These are phyloP conservation scores for Cydia splendana DNA, from an alignment of 1,140 invertebrate species.

Conservation along the genomic window DNA sequence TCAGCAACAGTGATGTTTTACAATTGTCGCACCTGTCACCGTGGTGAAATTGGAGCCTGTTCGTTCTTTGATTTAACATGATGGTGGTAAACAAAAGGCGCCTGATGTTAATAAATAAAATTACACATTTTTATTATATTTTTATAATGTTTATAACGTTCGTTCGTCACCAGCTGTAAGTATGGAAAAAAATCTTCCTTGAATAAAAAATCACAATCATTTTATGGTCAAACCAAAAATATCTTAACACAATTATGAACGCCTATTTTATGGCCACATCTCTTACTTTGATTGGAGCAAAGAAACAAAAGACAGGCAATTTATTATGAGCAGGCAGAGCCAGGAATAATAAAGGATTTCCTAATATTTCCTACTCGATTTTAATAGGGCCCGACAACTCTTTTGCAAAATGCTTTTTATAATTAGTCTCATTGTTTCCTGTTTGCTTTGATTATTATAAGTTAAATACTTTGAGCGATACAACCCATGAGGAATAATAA, in stretches of 20 bases:
- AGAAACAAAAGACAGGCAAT: slow-evolving; percentile 54
- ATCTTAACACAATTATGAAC: background rate
- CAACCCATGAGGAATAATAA: background rate
- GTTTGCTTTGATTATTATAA: slow-evolving; percentile 2
- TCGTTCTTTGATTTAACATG: too few species aligned
- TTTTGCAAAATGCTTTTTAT: slow-evolving; percentile 37
- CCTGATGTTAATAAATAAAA: too few species aligned
- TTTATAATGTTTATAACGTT: too few species aligned
- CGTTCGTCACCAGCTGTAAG: too few species aligned
- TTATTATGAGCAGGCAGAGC: slow-evolving; percentile 45
- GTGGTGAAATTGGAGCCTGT: too few species aligned
- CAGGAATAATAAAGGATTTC: slow-evolving; percentile 45
- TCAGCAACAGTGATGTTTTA: too few species aligned
- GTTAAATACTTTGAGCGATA: background rate
- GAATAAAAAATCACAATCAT: background rate
- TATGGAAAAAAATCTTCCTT: background rate
- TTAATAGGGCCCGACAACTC: slow-evolving; percentile 38
- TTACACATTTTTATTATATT: too few species aligned
- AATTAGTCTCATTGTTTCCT: slow-evolving; percentile 21
- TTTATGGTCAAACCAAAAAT: background rate
- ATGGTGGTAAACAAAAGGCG: too few species aligned
- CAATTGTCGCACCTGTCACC: too few species aligned
- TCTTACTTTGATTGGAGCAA: slow-evolving; percentile 47
- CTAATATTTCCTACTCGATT: slow-evolving; percentile 47
- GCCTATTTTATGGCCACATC: slow-evolving; percentile 35